Conservation (phyloP, 2,113 vertebrate species). For the Upupa epops region DNA sequence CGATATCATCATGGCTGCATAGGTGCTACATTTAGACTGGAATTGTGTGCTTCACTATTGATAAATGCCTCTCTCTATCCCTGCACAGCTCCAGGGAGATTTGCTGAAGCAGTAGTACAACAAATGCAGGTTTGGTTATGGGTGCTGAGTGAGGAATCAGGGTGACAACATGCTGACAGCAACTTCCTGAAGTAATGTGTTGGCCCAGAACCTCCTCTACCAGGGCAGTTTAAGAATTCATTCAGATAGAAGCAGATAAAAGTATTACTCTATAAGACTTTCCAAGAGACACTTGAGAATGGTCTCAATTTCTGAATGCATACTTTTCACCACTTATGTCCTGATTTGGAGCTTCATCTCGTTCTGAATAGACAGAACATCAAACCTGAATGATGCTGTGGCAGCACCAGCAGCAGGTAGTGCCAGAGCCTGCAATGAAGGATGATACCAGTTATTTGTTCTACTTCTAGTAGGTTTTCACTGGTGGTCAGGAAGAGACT, state of each 20-base stretch:
- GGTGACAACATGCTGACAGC: background rate
- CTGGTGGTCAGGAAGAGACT: background rate
- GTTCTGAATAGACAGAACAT: background rate
- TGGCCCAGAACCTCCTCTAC: background rate
- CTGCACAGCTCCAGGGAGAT: background rate
- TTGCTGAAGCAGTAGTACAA: background rate
- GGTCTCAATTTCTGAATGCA: background rate
- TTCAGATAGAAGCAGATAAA: background rate
- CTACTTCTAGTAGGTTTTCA: background rate
- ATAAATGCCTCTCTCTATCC: background rate
- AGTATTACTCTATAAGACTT: background rate
- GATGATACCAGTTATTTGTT: background rate
- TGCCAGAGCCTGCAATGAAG: slow-evolving; percentile 12
- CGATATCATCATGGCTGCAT: fast-evolving
- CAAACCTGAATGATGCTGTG: background rate
- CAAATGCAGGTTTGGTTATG: background rate
- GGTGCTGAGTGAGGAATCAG: background rate
- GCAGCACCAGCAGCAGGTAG: background rate
- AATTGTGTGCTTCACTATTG: background rate
- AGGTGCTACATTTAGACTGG: background rate
- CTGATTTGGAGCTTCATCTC: background rate
- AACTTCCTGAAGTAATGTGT: background rate
- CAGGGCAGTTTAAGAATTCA: background rate
- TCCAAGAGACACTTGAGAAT: background rate
- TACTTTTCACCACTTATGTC: background rate